Conservation (phyloP, 2,113 vertebrate species). For the Jaculus jaculus region DNA sequence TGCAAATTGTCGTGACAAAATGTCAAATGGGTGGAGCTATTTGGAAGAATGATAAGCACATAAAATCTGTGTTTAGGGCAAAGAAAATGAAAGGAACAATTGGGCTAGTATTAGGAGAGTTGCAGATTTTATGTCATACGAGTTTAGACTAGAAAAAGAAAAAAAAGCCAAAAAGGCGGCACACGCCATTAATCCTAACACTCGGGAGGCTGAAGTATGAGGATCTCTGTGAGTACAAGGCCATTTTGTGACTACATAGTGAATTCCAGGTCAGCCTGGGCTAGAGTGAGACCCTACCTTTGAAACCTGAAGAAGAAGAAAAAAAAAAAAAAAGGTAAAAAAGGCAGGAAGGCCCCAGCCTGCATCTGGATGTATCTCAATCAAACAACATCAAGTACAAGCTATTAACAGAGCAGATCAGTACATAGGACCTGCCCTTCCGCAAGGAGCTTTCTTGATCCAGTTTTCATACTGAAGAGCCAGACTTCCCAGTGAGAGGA, state of each 20-base stretch:
- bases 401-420: not conserved
- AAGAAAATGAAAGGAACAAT: not conserved
- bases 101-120: not conserved
- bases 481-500: not conserved
- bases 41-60: conserved; percentile 12
- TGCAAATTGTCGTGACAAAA: not conserved
- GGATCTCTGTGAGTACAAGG: no score
- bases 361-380: not conserved
- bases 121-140: not conserved
- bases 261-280: no score
- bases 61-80: not conserved
- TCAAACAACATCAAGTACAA: not conserved
- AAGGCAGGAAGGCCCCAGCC: not conserved
- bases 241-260: no score
- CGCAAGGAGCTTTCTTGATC: not conserved
- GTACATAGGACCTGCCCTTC: not conserved
- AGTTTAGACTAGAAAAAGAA: not conserved
- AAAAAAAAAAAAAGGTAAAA: not conserved
- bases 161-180: not conserved
- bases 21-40: not conserved
- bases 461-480: not conserved
- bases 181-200: no score
- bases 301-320: no score
- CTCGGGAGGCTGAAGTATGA: no score
- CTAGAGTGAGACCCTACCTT: no score